A percentile compares a stretch with the other conserved stretches of the same genome.
Conservation (phyloP, 1,140 invertebrate genomes). For the Ladona fulva region DNA sequence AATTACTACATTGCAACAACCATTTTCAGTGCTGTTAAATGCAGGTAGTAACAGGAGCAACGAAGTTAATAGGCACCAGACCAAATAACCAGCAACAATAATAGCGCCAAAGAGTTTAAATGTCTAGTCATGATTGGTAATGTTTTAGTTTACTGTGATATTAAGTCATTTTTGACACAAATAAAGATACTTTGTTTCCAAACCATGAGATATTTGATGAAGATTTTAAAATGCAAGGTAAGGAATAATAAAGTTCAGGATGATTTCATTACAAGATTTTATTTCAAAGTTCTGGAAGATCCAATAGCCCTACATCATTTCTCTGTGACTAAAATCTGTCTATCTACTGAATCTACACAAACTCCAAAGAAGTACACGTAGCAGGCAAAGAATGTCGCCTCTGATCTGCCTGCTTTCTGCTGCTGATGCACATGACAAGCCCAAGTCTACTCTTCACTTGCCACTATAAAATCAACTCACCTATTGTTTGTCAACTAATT, state of each 20-base stretch:
- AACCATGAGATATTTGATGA: constrained; percentile 2
- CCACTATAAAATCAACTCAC: constrained; percentile 14
- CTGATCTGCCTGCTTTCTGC: constrained; percentile 10
- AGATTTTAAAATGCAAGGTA: background rate
- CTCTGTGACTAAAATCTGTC: constrained; percentile 22
- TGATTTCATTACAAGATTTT: constrained; percentile 26
- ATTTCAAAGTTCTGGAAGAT: constrained; percentile 25
- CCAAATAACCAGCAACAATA: constrained; percentile 15
- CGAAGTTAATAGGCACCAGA: constrained; percentile 17
- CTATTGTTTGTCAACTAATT: constrained; percentile 14
- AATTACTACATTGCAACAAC: too few relatives aligned
- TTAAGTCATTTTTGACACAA: background rate
- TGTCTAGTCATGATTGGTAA: constrained; percentile 6
- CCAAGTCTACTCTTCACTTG: constrained; percentile 9
- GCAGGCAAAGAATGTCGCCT: constrained; percentile 6
- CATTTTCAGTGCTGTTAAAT: constrained; percentile 20
- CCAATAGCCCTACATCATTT: constrained; percentile 24
- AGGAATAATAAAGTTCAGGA: constrained; percentile 19
- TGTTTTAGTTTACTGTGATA: constrained; percentile 9
- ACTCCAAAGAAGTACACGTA: constrained; percentile 21
- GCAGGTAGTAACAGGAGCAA: constrained; percentile 23
- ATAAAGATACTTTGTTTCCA: background rate
- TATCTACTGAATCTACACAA: constrained; percentile 23
- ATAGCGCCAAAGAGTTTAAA: constrained; percentile 1
- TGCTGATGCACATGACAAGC: constrained; percentile 14